Evolutionary conservation across 1,140 invertebrate genomes (phyloP).

Genomic region (Achroia grisella): DNA sequence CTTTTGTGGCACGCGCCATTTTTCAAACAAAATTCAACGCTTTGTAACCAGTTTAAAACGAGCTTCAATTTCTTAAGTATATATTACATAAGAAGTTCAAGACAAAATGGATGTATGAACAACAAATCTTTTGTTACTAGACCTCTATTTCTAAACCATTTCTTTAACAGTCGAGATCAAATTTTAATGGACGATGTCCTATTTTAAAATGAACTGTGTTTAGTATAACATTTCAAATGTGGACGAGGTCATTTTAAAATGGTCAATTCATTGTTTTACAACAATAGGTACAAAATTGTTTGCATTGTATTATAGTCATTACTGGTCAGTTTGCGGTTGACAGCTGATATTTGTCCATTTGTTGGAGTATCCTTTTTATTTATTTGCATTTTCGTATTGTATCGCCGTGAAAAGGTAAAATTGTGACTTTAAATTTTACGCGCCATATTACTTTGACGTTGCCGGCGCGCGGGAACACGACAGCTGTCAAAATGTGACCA

Average conservation of each 20-base stretch:
- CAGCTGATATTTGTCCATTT: constrained; percentile 18
- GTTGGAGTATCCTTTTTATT: constrained; percentile 14
- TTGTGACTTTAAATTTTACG: too few species aligned
- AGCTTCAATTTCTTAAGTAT: neutral
- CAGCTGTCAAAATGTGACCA: constrained; percentile 17
- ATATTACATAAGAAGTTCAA: neutral
- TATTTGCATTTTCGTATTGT: neutral
- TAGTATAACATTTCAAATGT: neutral
- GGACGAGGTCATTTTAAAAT: neutral
- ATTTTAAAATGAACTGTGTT: neutral
- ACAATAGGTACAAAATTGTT: constrained; percentile 17
- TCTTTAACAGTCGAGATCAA: neutral
- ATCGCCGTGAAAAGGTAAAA: too few species aligned
- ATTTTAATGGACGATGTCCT: neutral
- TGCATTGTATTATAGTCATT: constrained; percentile 27
- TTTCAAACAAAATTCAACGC: constrained; percentile 11
- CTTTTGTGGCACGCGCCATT: constrained; percentile 11
- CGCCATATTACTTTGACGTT: neutral
- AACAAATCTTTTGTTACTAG: constrained; percentile 4
- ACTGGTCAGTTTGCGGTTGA: constrained; percentile 34
- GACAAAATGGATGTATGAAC: neutral
- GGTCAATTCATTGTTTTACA: constrained; percentile 3
- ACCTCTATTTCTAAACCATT: neutral
- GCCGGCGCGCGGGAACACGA: constrained; percentile 22
- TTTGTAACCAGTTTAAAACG: neutral